These are phyloP conservation scores for Parasteatoda lunata DNA, from an alignment of 2,888 invertebrate genomes.

Conservation along the genomic window DNA sequence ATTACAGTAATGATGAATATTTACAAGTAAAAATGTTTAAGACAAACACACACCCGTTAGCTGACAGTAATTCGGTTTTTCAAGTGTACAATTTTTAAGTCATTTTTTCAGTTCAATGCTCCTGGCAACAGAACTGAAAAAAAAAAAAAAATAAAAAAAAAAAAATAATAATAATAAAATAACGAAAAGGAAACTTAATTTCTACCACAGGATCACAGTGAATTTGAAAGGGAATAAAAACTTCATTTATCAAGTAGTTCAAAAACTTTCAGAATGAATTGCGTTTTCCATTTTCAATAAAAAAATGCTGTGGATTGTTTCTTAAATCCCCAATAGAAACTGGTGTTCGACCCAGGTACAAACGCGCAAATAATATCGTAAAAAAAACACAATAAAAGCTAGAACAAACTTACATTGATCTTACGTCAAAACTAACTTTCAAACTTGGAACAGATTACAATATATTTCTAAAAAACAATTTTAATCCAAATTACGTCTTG, in stretches of 20 bases:
- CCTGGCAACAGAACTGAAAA: not conserved
- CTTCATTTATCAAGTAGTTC: not conserved
- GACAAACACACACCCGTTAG: not conserved
- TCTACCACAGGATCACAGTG: too few species aligned
- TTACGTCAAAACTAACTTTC: too few species aligned
- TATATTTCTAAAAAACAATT: too few species aligned
- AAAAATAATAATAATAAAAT: not conserved
- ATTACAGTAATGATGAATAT: not conserved
- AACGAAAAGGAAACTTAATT: not conserved
- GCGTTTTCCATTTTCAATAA: not conserved
- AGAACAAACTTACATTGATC: too few species aligned
- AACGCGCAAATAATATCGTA: too few species aligned
- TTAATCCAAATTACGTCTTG: too few species aligned
- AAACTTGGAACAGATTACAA: too few species aligned
- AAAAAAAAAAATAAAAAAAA: not conserved
- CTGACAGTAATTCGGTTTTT: constrained; percentile 1
- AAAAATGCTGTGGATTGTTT: not conserved
- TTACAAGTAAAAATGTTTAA: not conserved
- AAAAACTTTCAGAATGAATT: constrained; percentile 1
- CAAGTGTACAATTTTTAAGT: not conserved
- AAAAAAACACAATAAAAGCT: too few species aligned
- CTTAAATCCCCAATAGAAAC: not conserved
- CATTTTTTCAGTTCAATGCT: not conserved
- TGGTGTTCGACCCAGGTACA: too few species aligned
- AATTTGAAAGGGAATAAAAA: too few species aligned